Evolutionary conservation across 2,888 invertebrate genomes (phyloP).

Genomic region (Amblyjoppa fuscipennis): DNA sequence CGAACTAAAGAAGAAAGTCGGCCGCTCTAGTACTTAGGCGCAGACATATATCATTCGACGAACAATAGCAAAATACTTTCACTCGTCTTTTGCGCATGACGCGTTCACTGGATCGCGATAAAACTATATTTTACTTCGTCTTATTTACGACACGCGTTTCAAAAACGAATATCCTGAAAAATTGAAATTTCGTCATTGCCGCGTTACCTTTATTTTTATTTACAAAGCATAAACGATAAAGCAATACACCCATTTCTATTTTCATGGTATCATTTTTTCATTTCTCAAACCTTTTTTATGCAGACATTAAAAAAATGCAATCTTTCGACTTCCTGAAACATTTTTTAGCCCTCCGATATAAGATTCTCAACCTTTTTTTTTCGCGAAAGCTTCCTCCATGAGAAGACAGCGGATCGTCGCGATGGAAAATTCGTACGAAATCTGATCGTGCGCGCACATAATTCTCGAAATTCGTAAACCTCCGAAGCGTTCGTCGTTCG

Average conservation of each 20-base stretch:
- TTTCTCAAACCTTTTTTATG: neutral
- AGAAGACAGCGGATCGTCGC: neutral
- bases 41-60: constrained; percentile 44
- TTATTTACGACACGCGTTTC: constrained; percentile 6
- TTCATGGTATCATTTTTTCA: neutral
- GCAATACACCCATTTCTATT: neutral
- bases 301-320: neutral
- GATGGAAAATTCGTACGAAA: neutral
- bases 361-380: neutral
- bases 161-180: neutral
- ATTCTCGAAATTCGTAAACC: constrained; percentile 23
- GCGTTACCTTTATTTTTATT: neutral
- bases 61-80: constrained; percentile 62
- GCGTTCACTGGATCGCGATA: constrained; percentile 61
- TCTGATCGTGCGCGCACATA: neutral
- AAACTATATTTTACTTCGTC: constrained; percentile 39
- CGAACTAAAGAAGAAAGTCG: constrained; percentile 44
- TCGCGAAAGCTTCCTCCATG: neutral
- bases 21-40: constrained; percentile 30
- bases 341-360: neutral
- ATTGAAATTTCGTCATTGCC: neutral
- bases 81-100: constrained; percentile 46
- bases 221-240: neutral
- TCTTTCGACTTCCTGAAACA: neutral
- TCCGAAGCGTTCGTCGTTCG: constrained; percentile 57